Evolutionary conservation across 2,888 invertebrate species (phyloP).

Genomic region (Oscheius sp.): DNA sequence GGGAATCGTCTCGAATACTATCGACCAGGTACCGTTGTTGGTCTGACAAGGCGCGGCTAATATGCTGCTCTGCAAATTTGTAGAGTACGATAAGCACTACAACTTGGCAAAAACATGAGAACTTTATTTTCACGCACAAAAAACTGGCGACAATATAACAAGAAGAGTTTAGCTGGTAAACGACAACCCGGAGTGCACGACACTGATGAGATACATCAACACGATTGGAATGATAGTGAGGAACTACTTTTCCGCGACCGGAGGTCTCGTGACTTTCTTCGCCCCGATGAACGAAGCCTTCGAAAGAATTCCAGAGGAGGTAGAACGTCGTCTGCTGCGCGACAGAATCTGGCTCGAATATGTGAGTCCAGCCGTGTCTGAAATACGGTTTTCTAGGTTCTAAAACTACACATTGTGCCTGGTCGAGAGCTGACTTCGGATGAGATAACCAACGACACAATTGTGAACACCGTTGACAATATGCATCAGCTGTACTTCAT

Average conservation of each 20-base stretch:
- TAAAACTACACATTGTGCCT: constrained; percentile 73
- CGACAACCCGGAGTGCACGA: constrained; percentile 66
- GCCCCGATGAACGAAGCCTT: constrained; percentile 74
- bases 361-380: constrained; percentile 44
- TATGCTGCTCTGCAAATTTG: too few relatives aligned
- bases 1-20: constrained; percentile 72
- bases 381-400: constrained; percentile 52
- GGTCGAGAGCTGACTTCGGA: constrained; percentile 73
- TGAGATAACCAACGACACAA: constrained; percentile 73
- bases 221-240: constrained; percentile 70
- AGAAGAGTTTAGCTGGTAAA: constrained; percentile 58
- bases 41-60: background rate
- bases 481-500: constrained; percentile 72
- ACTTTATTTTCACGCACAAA: too few relatives aligned
- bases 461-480: constrained; percentile 73
- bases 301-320: constrained; percentile 72
- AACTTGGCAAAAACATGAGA: too few relatives aligned
- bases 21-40: constrained; percentile 64
- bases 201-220: constrained; percentile 73
- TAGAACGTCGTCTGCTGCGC: constrained; percentile 71
- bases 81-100: too few relatives aligned
- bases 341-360: constrained; percentile 73
- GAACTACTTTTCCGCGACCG: constrained; percentile 71
- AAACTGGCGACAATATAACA: too few relatives aligned
- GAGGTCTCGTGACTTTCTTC: constrained; percentile 72